phyloP scores from a whole-genome alignment of 1,140 invertebrate genomes.

The Neotoxoptera formosana region DNA sequence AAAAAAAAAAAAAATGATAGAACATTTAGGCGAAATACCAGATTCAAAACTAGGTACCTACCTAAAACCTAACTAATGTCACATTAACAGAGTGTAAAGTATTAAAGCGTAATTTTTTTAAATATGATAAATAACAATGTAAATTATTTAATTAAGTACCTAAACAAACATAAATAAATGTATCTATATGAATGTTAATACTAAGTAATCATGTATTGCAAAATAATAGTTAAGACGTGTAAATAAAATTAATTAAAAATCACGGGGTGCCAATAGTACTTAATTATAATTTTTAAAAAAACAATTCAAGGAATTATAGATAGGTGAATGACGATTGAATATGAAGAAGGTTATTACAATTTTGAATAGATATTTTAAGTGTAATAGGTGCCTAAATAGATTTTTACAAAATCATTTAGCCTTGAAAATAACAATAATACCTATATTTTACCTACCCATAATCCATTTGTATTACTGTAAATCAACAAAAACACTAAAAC shows the following conservation, averaged over 20 bases:
- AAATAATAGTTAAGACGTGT: not conserved
- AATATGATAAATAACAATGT: not conserved
- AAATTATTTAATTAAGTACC: not conserved
- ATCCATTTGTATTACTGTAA: not conserved
- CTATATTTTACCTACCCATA: not conserved
- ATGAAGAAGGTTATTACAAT: not conserved
- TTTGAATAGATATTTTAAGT: slow-evolving; percentile 10
- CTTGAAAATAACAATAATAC: not conserved
- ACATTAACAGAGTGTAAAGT: not conserved
- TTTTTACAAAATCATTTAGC: slow-evolving; percentile 18
- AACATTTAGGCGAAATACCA: not conserved
- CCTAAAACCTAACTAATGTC: not conserved
- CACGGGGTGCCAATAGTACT: not conserved
- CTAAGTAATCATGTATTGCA: not conserved
- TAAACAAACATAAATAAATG: not conserved
- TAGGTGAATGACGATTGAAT: not conserved
- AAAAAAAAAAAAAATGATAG: too few relatives aligned
- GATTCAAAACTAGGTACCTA: not conserved
- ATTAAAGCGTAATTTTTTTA: not conserved
- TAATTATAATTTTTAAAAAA: not conserved
- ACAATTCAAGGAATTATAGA: not conserved
- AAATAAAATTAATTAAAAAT: not conserved
- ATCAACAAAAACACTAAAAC: not conserved
- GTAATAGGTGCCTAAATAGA: not conserved
- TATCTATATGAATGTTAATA: not conserved